Percentiles rank a stretch among this genome's conserved stretches.
phyloP scores from a whole-genome alignment of 2,113 vertebrate genomes.

The Upupa epops region DNA sequence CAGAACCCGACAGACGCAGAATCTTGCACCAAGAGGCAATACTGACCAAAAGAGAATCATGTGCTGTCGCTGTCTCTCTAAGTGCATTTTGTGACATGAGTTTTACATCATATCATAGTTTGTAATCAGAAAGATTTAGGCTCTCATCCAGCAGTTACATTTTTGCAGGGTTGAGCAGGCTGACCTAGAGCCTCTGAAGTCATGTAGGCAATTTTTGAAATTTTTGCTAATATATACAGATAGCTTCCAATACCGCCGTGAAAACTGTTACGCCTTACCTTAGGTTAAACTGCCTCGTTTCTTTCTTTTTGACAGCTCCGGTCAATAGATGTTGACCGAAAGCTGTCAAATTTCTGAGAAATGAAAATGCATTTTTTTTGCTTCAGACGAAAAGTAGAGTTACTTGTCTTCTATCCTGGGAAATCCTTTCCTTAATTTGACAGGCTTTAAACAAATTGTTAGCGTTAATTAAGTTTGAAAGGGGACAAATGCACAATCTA shows the following conservation, averaged over 20 bases:
- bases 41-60: neutral
- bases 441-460: conserved; percentile 64
- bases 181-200: conserved; percentile 21
- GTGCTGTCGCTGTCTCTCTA: neutral
- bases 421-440: conserved; percentile 47
- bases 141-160: neutral
- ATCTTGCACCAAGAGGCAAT: neutral
- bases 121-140: neutral
- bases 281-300: conserved; percentile 43
- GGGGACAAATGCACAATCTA: conserved; percentile 37
- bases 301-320: conserved; percentile 60
- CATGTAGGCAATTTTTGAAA: neutral
- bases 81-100: neutral
- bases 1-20: too few species aligned
- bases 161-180: neutral
- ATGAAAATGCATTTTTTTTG: conserved; percentile 21
- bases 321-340: conserved; percentile 64
- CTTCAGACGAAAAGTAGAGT: neutral
- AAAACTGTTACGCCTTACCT: conserved; percentile 25
- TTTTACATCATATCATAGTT: neutral
- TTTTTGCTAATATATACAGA: conserved; percentile 13
- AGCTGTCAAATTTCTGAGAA: conserved; percentile 59
- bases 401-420: conserved; percentile 20
- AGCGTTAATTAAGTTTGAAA: conserved; percentile 59
- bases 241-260: neutral